Evolutionary conservation across 2,113 vertebrate genomes (phyloP).

Genomic region (Odocoileus virginianus): DNA sequence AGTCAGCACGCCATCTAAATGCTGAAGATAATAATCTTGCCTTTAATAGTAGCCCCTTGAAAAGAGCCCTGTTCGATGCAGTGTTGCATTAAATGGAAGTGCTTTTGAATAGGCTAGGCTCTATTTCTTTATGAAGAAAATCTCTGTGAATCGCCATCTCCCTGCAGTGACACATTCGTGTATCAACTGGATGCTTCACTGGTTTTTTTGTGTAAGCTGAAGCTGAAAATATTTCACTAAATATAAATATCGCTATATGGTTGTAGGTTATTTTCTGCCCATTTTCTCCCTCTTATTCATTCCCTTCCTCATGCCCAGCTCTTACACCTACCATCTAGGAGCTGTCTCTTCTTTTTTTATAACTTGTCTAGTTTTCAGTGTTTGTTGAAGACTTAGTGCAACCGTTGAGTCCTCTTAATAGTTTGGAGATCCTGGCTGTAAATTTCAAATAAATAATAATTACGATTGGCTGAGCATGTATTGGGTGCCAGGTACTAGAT

Average conservation of each 20-base stretch:
- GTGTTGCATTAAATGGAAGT: conserved; percentile 50
- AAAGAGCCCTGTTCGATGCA: conserved; percentile 60
- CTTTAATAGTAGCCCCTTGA: conserved; percentile 63
- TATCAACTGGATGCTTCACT: conserved; percentile 67
- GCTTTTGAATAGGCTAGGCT: conserved; percentile 49
- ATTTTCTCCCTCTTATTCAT: background rate
- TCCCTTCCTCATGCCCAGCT: background rate
- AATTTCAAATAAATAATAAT: background rate
- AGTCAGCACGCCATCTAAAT: conserved; percentile 57
- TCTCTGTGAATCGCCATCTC: conserved; percentile 71
- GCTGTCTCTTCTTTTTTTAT: background rate
- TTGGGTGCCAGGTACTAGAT: background rate
- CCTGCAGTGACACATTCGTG: conserved; percentile 57
- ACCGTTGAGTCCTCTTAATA: background rate
- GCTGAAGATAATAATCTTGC: conserved; percentile 70
- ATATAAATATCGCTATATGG: conserved; percentile 47
- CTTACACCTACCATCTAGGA: background rate
- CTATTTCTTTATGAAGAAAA: conserved; percentile 72
- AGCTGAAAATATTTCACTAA: conserved; percentile 68
- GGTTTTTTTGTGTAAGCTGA: conserved; percentile 46
- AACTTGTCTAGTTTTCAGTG: background rate
- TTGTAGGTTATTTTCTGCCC: conserved; percentile 6
- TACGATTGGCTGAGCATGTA: background rate
- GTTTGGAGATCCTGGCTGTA: background rate
- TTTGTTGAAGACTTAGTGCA: background rate